A percentile compares a stretch with the other conserved stretches of the same genome.
phyloP scores from a whole-genome alignment of 2,113 vertebrate genomes.

The Podiceps cristatus region DNA sequence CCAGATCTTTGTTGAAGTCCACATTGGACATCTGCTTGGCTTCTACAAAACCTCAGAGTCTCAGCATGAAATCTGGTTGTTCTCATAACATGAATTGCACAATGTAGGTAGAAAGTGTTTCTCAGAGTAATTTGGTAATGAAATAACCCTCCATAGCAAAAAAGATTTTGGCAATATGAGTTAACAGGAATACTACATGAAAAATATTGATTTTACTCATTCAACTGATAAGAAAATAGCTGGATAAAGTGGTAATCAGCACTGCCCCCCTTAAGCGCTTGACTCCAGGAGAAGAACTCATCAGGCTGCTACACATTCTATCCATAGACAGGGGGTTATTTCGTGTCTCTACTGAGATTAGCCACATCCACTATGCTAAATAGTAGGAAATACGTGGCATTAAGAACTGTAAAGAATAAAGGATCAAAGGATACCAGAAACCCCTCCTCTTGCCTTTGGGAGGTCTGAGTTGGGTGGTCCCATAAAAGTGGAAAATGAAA shows the following conservation, averaged over 20 bases:
- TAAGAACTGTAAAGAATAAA: background rate
- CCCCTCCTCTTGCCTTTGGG: background rate
- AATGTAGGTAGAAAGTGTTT: background rate
- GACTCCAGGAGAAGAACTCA: background rate
- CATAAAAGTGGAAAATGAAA: background rate
- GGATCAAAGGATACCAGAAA: background rate
- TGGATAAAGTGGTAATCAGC: background rate
- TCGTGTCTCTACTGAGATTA: background rate
- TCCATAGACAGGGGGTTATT: background rate
- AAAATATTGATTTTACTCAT: conserved; percentile 34
- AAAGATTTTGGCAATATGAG: background rate
- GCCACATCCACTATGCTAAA: background rate
- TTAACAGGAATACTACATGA: background rate
- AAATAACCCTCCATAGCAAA: background rate
- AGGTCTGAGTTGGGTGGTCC: background rate
- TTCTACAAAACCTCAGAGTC: background rate
- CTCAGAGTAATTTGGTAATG: background rate
- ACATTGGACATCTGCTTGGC: background rate
- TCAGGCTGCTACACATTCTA: background rate
- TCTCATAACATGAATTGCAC: background rate
- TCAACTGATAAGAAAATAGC: conserved; percentile 11
- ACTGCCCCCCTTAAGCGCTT: background rate
- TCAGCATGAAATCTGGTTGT: background rate
- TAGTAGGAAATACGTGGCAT: background rate
- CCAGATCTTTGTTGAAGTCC: background rate